A percentile compares a stretch with the other conserved stretches of the same genome.
These are phyloP conservation scores for Scophthalmus maximus DNA, from an alignment of 2,113 vertebrate species.

Conservation along the genomic window DNA sequence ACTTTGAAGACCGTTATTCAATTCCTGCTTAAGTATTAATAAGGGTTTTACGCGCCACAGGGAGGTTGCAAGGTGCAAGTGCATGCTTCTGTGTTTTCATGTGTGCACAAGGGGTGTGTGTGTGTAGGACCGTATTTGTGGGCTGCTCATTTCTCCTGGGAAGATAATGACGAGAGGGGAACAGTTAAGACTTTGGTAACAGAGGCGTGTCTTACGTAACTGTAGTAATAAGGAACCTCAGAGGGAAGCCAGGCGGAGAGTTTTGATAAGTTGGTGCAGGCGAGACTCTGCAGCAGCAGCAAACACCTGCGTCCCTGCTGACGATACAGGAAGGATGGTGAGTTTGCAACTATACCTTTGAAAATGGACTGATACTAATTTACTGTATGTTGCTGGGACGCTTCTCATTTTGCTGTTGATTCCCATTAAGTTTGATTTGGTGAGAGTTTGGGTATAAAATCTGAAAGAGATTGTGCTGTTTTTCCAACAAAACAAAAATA, in stretches of 20 bases:
- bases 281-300: constrained; percentile 3
- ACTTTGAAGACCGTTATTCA: constrained; percentile 73
- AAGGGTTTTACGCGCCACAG: constrained; percentile 69
- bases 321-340: constrained; percentile 39
- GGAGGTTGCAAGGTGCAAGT: constrained; percentile 67
- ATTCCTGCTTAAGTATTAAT: constrained; percentile 85
- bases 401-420: no score
- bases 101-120: constrained; percentile 12
- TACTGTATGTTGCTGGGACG: no score
- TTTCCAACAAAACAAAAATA: no score
- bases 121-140: constrained; percentile 45
- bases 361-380: no score
- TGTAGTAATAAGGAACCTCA: constrained; percentile 16
- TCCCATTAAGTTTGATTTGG: no score
- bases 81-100: constrained; percentile 17
- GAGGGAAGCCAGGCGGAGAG: constrained; percentile 1
- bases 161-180: constrained; percentile 39
- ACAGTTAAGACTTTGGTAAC: constrained; percentile 52
- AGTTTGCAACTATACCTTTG: constrained; percentile 36
- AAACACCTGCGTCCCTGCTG: neutral
- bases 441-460: no score
- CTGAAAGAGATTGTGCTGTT: no score
- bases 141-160: constrained; percentile 64
- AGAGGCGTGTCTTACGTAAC: constrained; percentile 54
- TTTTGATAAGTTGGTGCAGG: constrained; percentile 14